These are phyloP conservation scores for Pogonomyrmex barbatus DNA, from an alignment of 1,140 invertebrate genomes.

Conservation along the genomic window DNA sequence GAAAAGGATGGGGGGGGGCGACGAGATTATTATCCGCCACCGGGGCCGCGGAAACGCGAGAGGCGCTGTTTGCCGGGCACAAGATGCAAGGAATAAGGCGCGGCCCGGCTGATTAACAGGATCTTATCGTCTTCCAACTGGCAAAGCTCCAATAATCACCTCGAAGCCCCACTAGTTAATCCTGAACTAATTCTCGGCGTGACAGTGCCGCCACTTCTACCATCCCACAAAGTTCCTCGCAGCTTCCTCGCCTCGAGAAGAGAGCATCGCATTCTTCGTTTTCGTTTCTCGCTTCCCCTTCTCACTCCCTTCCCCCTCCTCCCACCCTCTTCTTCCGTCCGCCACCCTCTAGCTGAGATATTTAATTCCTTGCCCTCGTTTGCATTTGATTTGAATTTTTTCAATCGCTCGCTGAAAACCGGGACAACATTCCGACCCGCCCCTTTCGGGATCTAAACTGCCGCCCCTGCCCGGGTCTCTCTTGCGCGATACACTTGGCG, in stretches of 20 bases:
- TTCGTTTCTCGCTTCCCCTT: constrained; percentile 16
- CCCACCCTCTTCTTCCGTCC: background rate
- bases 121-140: constrained; percentile 82
- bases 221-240: constrained; percentile 58
- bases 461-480: background rate
- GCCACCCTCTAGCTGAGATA: constrained; percentile 64
- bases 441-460: constrained; percentile 40
- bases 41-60: constrained; percentile 13
- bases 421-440: constrained; percentile 48
- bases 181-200: constrained; percentile 81
- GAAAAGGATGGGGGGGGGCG: background rate
- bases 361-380: constrained; percentile 77
- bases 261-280: constrained; percentile 47
- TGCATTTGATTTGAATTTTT: constrained; percentile 79
- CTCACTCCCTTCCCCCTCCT: too few species aligned
- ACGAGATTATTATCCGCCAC: constrained; percentile 64
- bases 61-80: constrained; percentile 48
- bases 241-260: background rate
- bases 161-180: constrained; percentile 83
- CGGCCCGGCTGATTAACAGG: constrained; percentile 78
- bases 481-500: constrained; percentile 11
- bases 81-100: constrained; percentile 70
- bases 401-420: constrained; percentile 70
- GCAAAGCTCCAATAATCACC: constrained; percentile 83
- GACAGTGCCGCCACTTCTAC: constrained; percentile 75